phyloP scores from a whole-genome alignment of 1,140 invertebrate genomes.

The Anoplophora glabripennis region DNA sequence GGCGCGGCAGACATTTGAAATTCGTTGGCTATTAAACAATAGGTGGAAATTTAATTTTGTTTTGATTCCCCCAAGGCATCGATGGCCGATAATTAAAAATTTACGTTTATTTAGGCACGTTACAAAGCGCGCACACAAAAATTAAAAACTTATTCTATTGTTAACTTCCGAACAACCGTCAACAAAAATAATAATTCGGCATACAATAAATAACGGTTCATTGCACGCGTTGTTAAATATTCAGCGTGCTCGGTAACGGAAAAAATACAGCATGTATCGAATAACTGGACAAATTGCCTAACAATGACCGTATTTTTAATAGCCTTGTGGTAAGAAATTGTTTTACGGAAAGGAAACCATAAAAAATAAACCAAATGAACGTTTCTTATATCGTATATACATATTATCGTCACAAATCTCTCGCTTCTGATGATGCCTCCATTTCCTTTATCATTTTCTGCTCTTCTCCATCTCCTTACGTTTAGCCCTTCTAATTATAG shows the following conservation, averaged over 20 bases:
- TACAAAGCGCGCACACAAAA: conserved; percentile 32
- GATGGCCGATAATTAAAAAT: conserved; percentile 43
- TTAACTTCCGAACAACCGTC: conserved; percentile 31
- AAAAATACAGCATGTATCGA: too few relatives aligned
- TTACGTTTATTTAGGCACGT: conserved; percentile 42
- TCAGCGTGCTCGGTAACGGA: neutral
- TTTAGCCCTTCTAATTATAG: too few relatives aligned
- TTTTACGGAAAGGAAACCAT: too few relatives aligned
- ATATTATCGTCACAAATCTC: too few relatives aligned
- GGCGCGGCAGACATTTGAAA: conserved; percentile 33
- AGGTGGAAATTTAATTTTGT: conserved; percentile 43
- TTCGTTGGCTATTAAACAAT: conserved; percentile 40
- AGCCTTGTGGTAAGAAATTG: too few relatives aligned
- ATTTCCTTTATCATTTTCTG: too few relatives aligned
- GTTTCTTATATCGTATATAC: too few relatives aligned
- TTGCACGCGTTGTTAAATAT: neutral
- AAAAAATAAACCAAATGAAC: too few relatives aligned
- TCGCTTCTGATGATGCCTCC: too few relatives aligned
- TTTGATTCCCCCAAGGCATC: conserved; percentile 41
- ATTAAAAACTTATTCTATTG: conserved; percentile 39
- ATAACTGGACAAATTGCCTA: too few relatives aligned
- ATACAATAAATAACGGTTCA: conserved; percentile 14
- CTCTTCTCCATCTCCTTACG: too few relatives aligned
- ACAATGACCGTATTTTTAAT: too few relatives aligned
- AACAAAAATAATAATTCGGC: conserved; percentile 32